A percentile compares a stretch with the other conserved stretches of the same genome.
These are phyloP conservation scores for Mormyrus hasselquistii DNA, from an alignment of 2,797 vertebrate species.

Conservation along the genomic window DNA sequence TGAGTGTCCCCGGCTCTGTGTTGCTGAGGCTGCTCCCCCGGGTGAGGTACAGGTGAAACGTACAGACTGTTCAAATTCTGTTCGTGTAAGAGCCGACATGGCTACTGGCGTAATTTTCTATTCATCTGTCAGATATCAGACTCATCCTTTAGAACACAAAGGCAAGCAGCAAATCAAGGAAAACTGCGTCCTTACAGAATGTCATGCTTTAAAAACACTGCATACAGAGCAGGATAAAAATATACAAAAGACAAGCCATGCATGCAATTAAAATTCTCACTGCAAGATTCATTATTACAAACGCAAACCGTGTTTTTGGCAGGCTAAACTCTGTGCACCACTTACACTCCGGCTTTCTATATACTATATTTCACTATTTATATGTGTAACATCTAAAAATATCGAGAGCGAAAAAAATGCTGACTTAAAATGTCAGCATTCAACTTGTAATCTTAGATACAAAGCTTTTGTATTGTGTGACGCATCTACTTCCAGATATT, in stretches of 20 bases:
- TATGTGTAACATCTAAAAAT: background rate
- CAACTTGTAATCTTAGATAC: background rate
- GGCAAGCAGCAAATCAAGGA: background rate
- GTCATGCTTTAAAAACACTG: background rate
- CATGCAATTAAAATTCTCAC: background rate
- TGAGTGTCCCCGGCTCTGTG: background rate
- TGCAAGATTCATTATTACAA: background rate
- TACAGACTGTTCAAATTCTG: background rate
- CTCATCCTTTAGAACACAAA: background rate
- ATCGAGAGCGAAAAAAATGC: background rate
- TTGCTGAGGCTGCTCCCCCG: background rate
- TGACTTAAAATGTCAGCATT: background rate
- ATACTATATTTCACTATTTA: background rate
- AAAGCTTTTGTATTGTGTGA: background rate
- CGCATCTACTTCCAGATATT: background rate
- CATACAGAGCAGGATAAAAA: background rate
- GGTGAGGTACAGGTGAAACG: slow-evolving; percentile 4
- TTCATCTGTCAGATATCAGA: background rate
- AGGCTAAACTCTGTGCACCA: background rate
- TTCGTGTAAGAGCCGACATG: background rate
- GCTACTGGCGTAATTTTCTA: background rate
- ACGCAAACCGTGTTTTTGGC: background rate
- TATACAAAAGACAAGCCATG: background rate
- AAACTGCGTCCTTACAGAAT: background rate
- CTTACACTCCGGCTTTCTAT: background rate